Percentiles rank a stretch among this genome's conserved stretches.
Evolutionary conservation across 2,797 vertebrate genomes (phyloP).

Genomic region (Pelodytes ibericus): DNA sequence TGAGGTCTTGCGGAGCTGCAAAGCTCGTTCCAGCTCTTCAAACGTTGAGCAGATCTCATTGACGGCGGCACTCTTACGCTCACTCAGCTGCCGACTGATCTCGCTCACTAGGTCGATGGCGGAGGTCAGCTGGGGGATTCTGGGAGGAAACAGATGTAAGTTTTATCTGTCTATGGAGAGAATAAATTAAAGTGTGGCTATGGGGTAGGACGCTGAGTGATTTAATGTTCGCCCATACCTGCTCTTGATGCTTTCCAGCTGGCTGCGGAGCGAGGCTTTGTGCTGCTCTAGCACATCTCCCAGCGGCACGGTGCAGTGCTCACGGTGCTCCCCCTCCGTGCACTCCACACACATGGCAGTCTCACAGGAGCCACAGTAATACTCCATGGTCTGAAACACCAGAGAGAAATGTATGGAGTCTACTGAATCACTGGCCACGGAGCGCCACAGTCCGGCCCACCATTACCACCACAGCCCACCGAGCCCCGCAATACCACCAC

Average conservation of each 20-base stretch:
- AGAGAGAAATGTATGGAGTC: neutral
- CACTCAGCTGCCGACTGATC: slow-evolving; percentile 88
- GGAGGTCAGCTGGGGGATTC: slow-evolving; percentile 86
- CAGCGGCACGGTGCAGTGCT: slow-evolving; percentile 89
- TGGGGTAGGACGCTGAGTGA: too few species aligned
- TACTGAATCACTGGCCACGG: neutral
- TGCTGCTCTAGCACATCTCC: slow-evolving; percentile 91
- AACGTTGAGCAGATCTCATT: slow-evolving; percentile 86
- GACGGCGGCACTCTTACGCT: slow-evolving; percentile 84
- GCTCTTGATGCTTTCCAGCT: slow-evolving; percentile 88
- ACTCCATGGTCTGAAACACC: slow-evolving; percentile 89
- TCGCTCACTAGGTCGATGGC: slow-evolving; percentile 88
- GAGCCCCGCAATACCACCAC: too few species aligned
- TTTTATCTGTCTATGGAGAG: too few species aligned
- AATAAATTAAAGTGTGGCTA: too few species aligned
- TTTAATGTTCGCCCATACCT: slow-evolving; percentile 67
- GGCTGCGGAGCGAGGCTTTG: slow-evolving; percentile 86
- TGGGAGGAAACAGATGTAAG: slow-evolving; percentile 55
- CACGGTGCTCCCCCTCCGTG: slow-evolving; percentile 86
- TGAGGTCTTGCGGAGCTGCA: slow-evolving; percentile 85
- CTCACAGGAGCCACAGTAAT: slow-evolving; percentile 94
- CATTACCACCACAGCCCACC: too few species aligned
- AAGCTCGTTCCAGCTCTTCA: slow-evolving; percentile 84
- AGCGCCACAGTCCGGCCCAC: neutral
- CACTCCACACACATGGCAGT: slow-evolving; percentile 95